A percentile compares a stretch with the other conserved stretches of the same genome.
These are phyloP conservation scores for Microctonus aethiopoides DNA, from an alignment of 2,888 invertebrate genomes.

Conservation along the genomic window DNA sequence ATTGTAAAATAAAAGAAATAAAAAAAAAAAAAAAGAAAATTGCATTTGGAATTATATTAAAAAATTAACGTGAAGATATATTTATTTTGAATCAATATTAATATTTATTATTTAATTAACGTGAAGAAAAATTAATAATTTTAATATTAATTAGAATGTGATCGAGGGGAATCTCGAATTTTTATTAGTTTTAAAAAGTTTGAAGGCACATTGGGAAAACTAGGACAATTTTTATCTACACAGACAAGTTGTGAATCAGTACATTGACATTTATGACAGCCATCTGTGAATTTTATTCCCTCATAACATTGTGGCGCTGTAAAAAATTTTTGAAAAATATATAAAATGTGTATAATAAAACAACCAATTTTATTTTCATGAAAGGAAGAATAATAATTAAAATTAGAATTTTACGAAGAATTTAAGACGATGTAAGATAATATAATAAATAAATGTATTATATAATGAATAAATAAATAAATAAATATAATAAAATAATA, in stretches of 20 bases:
- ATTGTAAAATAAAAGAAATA: too few species aligned
- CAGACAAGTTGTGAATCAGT: background rate
- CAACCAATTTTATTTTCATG: too few species aligned
- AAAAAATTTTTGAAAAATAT: too few species aligned
- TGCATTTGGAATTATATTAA: background rate
- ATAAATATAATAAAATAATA: too few species aligned
- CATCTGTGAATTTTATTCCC: background rate
- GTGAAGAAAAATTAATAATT: too few species aligned
- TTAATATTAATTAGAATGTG: too few species aligned
- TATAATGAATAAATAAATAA: too few species aligned
- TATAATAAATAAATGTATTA: too few species aligned
- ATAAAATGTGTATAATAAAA: too few species aligned
- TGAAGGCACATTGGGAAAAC: background rate
- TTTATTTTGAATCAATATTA: background rate
- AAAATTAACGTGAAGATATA: too few species aligned
- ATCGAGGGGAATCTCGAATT: background rate
- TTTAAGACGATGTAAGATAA: too few species aligned
- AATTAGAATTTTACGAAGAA: too few species aligned
- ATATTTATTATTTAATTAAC: background rate
- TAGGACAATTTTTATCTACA: background rate
- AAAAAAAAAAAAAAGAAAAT: background rate
- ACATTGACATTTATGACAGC: background rate
- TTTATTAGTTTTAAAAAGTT: constrained; percentile 6
- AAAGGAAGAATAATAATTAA: background rate
- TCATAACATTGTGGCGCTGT: background rate